Evolutionary conservation across 1,140 invertebrate species (phyloP).

Genomic region (Caenorhabditis latens): DNA sequence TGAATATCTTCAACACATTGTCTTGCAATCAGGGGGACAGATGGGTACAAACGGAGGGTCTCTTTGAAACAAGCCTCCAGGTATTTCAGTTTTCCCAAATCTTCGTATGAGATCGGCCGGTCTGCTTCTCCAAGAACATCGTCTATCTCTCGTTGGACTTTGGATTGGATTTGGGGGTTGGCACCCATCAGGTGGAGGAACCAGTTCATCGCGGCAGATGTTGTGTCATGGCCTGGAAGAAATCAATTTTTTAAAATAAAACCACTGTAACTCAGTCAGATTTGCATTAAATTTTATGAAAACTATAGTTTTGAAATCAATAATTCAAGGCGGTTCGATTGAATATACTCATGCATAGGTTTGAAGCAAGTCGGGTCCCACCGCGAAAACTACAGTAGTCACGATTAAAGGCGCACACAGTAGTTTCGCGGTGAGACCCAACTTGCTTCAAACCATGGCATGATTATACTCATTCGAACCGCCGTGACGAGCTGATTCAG

Average conservation of each 20-base stretch:
- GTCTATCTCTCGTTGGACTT: slow-evolving; percentile 86
- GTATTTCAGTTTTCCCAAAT: slow-evolving; percentile 87
- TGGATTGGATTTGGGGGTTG: slow-evolving; percentile 82
- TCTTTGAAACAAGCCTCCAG: slow-evolving; percentile 87
- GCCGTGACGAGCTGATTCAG: too few species aligned
- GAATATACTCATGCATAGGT: too few species aligned
- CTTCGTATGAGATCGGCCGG: slow-evolving; percentile 85
- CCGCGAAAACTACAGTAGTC: too few species aligned
- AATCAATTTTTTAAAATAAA: slow-evolving; percentile 14
- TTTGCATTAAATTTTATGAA: neutral
- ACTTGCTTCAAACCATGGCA: too few species aligned
- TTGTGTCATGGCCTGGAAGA: slow-evolving; percentile 35
- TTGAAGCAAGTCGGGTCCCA: too few species aligned
- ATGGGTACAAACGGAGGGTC: slow-evolving; percentile 82
- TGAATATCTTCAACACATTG: slow-evolving; percentile 84
- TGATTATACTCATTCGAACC: too few species aligned
- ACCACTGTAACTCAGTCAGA: too few species aligned
- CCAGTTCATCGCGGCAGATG: slow-evolving; percentile 82
- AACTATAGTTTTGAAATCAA: too few species aligned
- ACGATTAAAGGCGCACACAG: too few species aligned
- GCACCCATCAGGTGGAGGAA: slow-evolving; percentile 79
- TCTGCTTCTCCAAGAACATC: slow-evolving; percentile 86
- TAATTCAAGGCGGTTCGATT: too few species aligned
- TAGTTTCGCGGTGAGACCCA: too few species aligned
- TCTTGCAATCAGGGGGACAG: slow-evolving; percentile 84